phyloP scores from a whole-genome alignment of 2,113 vertebrate species.

The Phoenicopterus ruber region DNA sequence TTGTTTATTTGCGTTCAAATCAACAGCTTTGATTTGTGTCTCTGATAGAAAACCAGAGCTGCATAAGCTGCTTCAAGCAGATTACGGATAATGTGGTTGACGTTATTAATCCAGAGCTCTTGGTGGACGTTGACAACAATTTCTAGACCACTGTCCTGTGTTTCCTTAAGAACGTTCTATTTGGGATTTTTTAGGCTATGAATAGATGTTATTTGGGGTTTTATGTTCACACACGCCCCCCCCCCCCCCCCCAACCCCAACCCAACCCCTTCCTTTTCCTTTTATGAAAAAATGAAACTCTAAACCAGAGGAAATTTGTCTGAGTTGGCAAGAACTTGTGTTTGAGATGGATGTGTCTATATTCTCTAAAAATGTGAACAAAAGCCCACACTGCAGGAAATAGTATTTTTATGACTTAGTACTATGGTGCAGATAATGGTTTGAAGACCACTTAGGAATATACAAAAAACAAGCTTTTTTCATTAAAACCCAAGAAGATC shows the following conservation, averaged over 20 bases:
- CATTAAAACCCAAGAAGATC: not conserved
- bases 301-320: not conserved
- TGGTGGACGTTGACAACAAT: not conserved
- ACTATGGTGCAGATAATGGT: not conserved
- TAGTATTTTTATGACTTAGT: not conserved
- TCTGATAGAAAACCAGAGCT: not conserved
- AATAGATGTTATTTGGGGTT: not conserved
- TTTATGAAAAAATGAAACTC: not conserved
- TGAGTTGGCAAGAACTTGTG: not conserved
- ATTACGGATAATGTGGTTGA: conserved; percentile 1
- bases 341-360: not conserved
- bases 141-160: not conserved
- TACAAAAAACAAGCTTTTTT: not conserved
- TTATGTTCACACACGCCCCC: not conserved
- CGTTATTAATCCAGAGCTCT: conserved; percentile 20
- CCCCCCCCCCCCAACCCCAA: too few relatives aligned
- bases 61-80: conserved; percentile 26
- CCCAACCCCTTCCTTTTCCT: not conserved
- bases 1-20: not conserved
- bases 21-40: not conserved
- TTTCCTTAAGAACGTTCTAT: not conserved
- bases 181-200: not conserved
- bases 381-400: not conserved
- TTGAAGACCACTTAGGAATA: not conserved
- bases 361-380: not conserved